Evolutionary conservation across 1,140 invertebrate genomes (phyloP).

Genomic region (Oncopeltus fasciatus): DNA sequence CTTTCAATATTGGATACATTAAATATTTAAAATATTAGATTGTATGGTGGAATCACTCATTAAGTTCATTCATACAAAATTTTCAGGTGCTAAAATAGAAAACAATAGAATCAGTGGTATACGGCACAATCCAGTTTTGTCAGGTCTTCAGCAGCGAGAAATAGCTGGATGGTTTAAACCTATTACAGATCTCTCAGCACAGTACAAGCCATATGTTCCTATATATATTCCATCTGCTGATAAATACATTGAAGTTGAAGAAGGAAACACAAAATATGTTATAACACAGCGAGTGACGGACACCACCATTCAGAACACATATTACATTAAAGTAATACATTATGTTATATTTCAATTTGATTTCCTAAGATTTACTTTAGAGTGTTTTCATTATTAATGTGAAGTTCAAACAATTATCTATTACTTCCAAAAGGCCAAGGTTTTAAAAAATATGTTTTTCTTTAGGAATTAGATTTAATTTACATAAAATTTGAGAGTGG

Average conservation of each 20-base stretch:
- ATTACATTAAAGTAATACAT: conserved; percentile 31
- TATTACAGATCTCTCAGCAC: conserved; percentile 42
- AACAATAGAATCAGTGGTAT: conserved; percentile 80
- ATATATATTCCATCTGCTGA: conserved; percentile 42
- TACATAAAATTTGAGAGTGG: too few species aligned
- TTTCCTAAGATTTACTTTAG: too few species aligned
- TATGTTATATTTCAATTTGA: too few species aligned
- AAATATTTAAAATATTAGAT: too few species aligned
- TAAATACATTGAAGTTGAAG: conserved; percentile 46
- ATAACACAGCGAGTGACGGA: conserved; percentile 46
- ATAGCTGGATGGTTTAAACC: conserved; percentile 80
- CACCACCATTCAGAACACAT: conserved; percentile 39
- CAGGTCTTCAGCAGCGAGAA: conserved; percentile 72
- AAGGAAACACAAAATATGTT: conserved; percentile 60
- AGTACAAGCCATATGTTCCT: conserved; percentile 46
- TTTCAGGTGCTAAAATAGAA: conserved; percentile 43
- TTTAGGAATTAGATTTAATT: too few species aligned
- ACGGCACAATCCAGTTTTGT: conserved; percentile 78
- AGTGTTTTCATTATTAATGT: too few species aligned
- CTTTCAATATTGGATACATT: too few species aligned
- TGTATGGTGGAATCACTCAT: too few species aligned
- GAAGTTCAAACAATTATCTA: too few species aligned
- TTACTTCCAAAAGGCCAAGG: too few species aligned
- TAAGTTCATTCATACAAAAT: too few species aligned
- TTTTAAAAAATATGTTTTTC: too few species aligned